Conservation (phyloP, 1,140 invertebrate genomes). For the Rhizoglyphus robini region DNA sequence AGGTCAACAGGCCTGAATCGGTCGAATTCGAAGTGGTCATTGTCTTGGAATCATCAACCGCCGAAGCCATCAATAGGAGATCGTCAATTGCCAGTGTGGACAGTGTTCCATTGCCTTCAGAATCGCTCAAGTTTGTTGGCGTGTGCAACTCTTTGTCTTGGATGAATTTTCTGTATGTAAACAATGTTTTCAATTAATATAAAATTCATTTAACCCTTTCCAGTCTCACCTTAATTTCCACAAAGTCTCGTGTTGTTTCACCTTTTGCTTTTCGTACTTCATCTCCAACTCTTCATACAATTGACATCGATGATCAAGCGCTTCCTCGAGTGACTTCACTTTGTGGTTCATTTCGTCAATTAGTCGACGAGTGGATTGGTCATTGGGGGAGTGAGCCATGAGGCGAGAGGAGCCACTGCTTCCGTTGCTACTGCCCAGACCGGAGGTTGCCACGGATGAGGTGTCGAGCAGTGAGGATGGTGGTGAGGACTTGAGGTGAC, state of each 20-base stretch:
- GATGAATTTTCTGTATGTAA: not conserved
- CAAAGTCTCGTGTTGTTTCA: slow-evolving; percentile 4
- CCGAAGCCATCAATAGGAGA: not conserved
- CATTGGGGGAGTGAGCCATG: not conserved
- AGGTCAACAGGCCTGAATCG: not conserved
- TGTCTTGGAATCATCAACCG: not conserved
- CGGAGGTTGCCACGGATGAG: not conserved
- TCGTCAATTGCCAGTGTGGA: not conserved
- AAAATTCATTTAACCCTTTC: not conserved
- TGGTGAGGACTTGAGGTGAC: not conserved
- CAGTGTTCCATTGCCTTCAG: no score
- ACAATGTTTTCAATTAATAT: not conserved
- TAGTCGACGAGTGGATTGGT: not conserved
- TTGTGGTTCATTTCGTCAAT: slow-evolving; percentile 10
- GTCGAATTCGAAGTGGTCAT: not conserved
- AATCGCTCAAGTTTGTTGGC: no score
- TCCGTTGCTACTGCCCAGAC: not conserved
- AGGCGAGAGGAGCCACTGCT: no score
- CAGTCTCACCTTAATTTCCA: not conserved
- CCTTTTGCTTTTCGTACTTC: slow-evolving; percentile 6
- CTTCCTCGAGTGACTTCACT: not conserved
- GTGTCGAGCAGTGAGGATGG: not conserved
- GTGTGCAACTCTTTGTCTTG: not conserved
- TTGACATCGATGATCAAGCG: not conserved
- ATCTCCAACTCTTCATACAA: slow-evolving; percentile 6